Percentiles rank a stretch among this genome's conserved stretches.
These are phyloP conservation scores for Propithecus perrieri DNA, from an alignment of 2,797 vertebrate species.

Conservation along the genomic window DNA sequence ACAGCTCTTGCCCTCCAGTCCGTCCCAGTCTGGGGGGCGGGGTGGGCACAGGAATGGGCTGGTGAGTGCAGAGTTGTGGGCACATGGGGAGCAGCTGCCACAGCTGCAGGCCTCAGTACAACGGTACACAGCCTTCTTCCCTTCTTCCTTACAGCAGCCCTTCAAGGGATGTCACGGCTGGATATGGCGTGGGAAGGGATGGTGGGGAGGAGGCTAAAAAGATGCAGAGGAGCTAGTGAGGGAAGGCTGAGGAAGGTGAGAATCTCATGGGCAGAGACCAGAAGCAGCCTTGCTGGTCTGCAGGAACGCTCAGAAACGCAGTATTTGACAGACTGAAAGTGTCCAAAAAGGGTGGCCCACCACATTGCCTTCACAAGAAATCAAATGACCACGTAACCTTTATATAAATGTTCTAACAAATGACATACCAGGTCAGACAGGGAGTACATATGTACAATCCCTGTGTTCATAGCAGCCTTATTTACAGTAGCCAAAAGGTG, in stretches of 20 bases:
- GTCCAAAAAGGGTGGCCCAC: neutral
- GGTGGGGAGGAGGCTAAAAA: neutral
- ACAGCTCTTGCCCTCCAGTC: neutral
- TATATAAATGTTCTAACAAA: neutral
- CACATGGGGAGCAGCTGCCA: neutral
- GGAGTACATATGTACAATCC: fast-evolving
- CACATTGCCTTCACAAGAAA: neutral
- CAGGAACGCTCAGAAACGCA: neutral
- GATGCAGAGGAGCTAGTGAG: neutral
- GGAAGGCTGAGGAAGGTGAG: neutral
- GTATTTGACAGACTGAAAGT: neutral
- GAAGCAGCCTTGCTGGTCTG: neutral
- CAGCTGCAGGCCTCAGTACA: neutral
- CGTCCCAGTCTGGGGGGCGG: neutral
- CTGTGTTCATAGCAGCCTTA: neutral
- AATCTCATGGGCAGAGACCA: neutral
- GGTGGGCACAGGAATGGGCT: fast-evolving
- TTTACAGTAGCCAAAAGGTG: neutral
- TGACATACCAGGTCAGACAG: fast-evolving
- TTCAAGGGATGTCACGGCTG: neutral
- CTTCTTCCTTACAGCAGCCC: neutral
- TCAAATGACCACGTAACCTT: neutral
- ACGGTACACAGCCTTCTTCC: too few species aligned
- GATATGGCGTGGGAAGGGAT: neutral
- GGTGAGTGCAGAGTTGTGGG: too few species aligned